Percentiles rank a stretch among this genome's conserved stretches.
These are phyloP conservation scores for Oceanodroma tethys DNA, from an alignment of 2,113 vertebrate species.

Conservation along the genomic window DNA sequence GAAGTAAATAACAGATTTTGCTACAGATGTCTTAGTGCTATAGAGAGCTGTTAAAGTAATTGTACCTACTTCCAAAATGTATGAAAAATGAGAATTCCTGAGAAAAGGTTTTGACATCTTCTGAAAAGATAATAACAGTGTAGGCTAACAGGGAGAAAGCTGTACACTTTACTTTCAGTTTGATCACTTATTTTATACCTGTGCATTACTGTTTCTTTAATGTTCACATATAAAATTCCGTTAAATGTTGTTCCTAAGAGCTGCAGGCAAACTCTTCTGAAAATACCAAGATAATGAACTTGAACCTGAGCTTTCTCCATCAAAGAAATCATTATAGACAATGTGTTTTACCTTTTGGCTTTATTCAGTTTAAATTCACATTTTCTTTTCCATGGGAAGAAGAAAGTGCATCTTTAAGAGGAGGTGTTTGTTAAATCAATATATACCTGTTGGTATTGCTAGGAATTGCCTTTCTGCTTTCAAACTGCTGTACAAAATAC, in stretches of 20 bases:
- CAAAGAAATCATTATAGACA: slow-evolving; percentile 71
- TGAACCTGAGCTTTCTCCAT: slow-evolving; percentile 69
- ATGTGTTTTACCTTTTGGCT: slow-evolving; percentile 63
- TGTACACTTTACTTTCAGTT: slow-evolving; percentile 44
- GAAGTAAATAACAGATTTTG: slow-evolving; percentile 62
- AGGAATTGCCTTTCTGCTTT: slow-evolving; percentile 71
- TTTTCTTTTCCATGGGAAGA: slow-evolving; percentile 55
- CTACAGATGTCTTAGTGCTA: slow-evolving; percentile 50
- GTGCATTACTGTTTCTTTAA: slow-evolving; percentile 64
- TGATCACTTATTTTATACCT: slow-evolving; percentile 67
- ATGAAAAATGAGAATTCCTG: slow-evolving; percentile 62
- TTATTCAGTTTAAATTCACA: slow-evolving; percentile 71
- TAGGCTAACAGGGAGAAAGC: slow-evolving; percentile 54
- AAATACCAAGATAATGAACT: slow-evolving; percentile 78
- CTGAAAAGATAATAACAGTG: slow-evolving; percentile 59
- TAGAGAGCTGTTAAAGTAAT: slow-evolving; percentile 58
- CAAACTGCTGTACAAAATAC: slow-evolving; percentile 64
- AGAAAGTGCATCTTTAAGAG: slow-evolving; percentile 63
- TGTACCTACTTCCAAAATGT: slow-evolving; percentile 63
- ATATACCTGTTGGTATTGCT: slow-evolving; percentile 47
- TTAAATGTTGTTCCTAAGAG: slow-evolving; percentile 60
- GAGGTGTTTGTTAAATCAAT: slow-evolving; percentile 70
- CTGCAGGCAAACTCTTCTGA: slow-evolving; percentile 63
- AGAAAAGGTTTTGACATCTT: slow-evolving; percentile 60
- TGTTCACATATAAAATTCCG: slow-evolving; percentile 68